phyloP scores from a whole-genome alignment of 2,113 vertebrate species.

The Riparia riparia region DNA sequence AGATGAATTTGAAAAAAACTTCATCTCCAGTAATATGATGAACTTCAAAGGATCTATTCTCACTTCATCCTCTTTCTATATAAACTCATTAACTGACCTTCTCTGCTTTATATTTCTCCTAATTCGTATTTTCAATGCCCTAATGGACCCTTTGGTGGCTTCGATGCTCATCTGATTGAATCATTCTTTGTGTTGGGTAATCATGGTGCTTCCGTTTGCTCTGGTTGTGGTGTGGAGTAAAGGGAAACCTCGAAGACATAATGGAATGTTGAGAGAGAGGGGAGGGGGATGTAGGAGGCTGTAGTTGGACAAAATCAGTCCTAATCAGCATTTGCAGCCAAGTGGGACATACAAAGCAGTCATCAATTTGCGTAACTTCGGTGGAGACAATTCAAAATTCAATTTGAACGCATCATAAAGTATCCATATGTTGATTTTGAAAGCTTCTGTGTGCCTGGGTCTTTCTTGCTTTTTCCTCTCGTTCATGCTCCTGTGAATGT shows the following conservation, averaged over 20 bases:
- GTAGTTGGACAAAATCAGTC: background rate
- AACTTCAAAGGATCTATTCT: background rate
- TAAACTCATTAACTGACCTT: background rate
- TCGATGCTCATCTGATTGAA: background rate
- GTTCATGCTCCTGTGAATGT: fast-evolving
- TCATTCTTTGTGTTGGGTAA: background rate
- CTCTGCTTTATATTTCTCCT: background rate
- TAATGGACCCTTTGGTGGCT: background rate
- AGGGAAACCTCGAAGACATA: fast-evolving
- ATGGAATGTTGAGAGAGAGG: fast-evolving
- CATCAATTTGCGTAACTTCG: background rate
- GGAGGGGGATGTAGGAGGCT: background rate
- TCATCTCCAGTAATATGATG: no score
- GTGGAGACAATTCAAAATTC: background rate
- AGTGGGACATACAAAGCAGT: no score
- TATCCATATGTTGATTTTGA: background rate
- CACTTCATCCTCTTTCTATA: background rate
- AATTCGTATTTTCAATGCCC: background rate
- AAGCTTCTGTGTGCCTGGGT: background rate
- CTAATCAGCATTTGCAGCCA: background rate
- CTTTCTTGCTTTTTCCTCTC: background rate
- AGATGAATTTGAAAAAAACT: background rate
- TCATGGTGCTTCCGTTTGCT: fast-evolving
- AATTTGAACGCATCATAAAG: background rate
- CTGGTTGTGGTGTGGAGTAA: background rate